Conservation (phyloP, 35 echinoderm and acorn worm species). For the Nesometra sesokonis region DNA sequence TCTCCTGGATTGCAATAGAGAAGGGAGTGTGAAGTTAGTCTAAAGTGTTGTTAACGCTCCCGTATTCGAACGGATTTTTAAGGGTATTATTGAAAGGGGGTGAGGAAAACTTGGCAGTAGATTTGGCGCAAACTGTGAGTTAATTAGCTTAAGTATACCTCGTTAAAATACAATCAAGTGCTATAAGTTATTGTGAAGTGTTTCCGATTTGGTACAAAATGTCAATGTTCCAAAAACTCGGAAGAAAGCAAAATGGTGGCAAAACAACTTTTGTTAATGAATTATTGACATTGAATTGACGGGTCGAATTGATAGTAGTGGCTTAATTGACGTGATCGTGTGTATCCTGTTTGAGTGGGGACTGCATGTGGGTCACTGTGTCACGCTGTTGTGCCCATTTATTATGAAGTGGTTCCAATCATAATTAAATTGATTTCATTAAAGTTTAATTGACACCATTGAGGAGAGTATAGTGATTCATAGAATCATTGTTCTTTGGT, state of each 20-base stretch:
- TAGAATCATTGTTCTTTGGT: too few relatives aligned
- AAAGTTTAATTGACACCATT: neutral
- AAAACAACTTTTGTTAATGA: neutral
- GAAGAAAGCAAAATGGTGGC: neutral
- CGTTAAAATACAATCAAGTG: neutral
- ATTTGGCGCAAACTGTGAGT: neutral
- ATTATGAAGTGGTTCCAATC: neutral
- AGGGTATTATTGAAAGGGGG: neutral
- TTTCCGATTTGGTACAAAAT: neutral
- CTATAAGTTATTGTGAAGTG: neutral
- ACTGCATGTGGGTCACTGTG: too few relatives aligned
- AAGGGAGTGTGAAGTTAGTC: neutral
- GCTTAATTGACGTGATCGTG: neutral
- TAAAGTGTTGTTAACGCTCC: neutral
- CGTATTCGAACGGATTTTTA: neutral
- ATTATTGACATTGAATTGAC: neutral
- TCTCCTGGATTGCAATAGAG: too few relatives aligned
- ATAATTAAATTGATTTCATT: neutral
- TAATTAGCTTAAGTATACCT: neutral
- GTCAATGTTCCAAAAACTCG: neutral
- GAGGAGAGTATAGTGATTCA: too few relatives aligned
- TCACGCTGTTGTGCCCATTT: neutral
- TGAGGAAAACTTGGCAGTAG: neutral
- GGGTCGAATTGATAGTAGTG: neutral
- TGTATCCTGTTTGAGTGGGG: too few relatives aligned